Evolutionary conservation across 2,797 vertebrate species (phyloP).

Genomic region (Sebastes cheni): DNA sequence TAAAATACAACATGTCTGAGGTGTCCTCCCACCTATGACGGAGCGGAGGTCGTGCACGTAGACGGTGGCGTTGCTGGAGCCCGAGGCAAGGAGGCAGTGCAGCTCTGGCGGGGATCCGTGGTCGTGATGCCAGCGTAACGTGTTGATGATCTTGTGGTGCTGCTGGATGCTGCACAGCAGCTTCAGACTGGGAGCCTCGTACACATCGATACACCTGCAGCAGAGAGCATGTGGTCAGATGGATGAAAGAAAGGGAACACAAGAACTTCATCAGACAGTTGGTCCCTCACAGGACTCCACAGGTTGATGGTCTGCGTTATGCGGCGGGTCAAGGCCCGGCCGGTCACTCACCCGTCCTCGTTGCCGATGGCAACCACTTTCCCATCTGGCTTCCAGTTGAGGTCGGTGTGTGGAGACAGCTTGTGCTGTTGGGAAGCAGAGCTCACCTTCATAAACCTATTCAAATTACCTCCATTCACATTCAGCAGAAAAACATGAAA

Average conservation of each 20-base stretch:
- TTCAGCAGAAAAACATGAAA: neutral
- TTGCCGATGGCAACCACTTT: slow-evolving; percentile 93
- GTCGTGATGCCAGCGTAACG: slow-evolving; percentile 90
- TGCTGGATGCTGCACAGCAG: slow-evolving; percentile 93
- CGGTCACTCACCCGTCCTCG: slow-evolving; percentile 92
- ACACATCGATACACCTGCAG: slow-evolving; percentile 91
- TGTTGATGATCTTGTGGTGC: slow-evolving; percentile 96
- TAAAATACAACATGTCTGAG: neutral
- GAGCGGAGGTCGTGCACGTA: slow-evolving; percentile 89
- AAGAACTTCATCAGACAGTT: neutral
- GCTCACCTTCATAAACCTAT: slow-evolving; percentile 16
- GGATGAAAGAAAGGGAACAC: neutral
- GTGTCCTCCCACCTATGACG: slow-evolving; percentile 80
- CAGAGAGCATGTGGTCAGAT: neutral
- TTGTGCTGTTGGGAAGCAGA: slow-evolving; percentile 86
- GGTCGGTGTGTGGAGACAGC: slow-evolving; percentile 91
- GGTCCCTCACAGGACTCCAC: slow-evolving; percentile 7
- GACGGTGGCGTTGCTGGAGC: slow-evolving; percentile 92
- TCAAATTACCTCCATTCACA: slow-evolving; percentile 15
- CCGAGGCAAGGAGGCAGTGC: slow-evolving; percentile 89
- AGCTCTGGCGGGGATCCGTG: slow-evolving; percentile 82
- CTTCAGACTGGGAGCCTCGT: slow-evolving; percentile 85
- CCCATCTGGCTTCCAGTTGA: slow-evolving; percentile 96
- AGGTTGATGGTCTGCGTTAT: neutral
- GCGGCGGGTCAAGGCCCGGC: neutral